Evolutionary conservation across 2,113 vertebrate genomes (phyloP), one percentile per base, ranked within the genome.

Genomic region (Leptobrachium leishanense): DNA sequence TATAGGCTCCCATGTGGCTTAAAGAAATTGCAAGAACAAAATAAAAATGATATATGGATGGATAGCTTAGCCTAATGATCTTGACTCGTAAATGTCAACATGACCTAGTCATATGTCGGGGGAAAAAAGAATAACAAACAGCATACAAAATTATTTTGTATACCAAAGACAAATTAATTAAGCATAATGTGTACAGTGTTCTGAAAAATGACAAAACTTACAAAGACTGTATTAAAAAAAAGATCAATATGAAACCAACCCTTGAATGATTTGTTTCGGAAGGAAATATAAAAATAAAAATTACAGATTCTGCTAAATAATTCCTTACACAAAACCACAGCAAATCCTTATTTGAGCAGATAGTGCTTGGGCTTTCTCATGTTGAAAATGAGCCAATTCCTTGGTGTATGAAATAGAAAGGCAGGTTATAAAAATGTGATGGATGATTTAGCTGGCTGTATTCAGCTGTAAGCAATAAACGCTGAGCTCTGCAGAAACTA

Each of bases 401-500:
- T 83, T 85, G 82, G 82, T 85, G 77, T 88, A 85, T 84, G 86
- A 85, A 88, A 89, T 86, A 70, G 83, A 90, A 92, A 87, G 86
- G 81, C 88, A 85, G 80, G 89, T 90, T 92, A 88, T 92, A 92
- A 93, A 93, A 89, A 88, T 72, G 9, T 91, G 91, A 94, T 89
- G 83, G 89, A 93, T 93, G 87, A 88, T 88, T 88, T 92, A 89
- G 88, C 85, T 88, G 85, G 72, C 86, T 87, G 71, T 84, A 85
- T 90, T 92, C 89, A 87, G 89, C 89, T 91, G 83, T 91, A 89
- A 92, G 90, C 88, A 91, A 88, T 92, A 92, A 92, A 88, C 2
- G 89, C 92, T 93, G 92, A 94, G 89, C 87, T 92, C 0, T 1
- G 90, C 92, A 91, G 86, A 93, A 94, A 89, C 81, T 83, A 85